A percentile compares a stretch with the other conserved stretches of the same genome.
phyloP scores from a whole-genome alignment of 2,797 vertebrate species.

The Typhlichthys eigenmanni region DNA sequence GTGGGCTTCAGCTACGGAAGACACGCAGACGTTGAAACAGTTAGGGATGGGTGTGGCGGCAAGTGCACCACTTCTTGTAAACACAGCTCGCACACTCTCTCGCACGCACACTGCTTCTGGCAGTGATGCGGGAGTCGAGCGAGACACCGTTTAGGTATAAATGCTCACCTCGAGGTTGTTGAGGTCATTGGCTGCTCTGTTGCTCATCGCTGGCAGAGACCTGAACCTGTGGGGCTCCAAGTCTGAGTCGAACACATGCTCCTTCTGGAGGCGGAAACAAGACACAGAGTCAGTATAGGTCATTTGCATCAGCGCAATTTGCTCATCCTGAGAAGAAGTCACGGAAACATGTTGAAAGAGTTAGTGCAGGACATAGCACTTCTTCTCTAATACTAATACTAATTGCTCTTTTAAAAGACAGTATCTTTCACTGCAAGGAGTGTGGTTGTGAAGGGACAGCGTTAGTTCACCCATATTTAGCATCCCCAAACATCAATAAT shows the following conservation, averaged over 20 bases:
- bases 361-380: constrained; percentile 52
- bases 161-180: constrained; percentile 79
- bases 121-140: neutral
- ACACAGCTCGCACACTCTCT: constrained; percentile 27
- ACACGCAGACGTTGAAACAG: constrained; percentile 51
- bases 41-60: constrained; percentile 49
- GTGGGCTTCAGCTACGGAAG: constrained; percentile 77
- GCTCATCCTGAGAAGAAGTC: constrained; percentile 62
- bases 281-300: constrained; percentile 55
- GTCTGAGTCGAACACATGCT: constrained; percentile 75
- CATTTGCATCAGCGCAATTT: constrained; percentile 53
- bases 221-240: constrained; percentile 80
- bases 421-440: constrained; percentile 60
- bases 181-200: constrained; percentile 79
- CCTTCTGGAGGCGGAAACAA: constrained; percentile 75
- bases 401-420: constrained; percentile 55
- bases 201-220: constrained; percentile 81
- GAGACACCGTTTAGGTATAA: neutral
- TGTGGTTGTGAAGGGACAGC: constrained; percentile 61
- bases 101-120: neutral
- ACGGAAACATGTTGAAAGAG: constrained; percentile 66
- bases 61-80: constrained; percentile 31
- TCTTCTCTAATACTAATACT: too few relatives aligned
- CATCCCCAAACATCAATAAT: constrained; percentile 79
- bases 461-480: constrained; percentile 76